Percentiles rank a stretch among this genome's conserved stretches.
Conservation (phyloP, 2,888 invertebrate species). For the Andricus curvator region DNA sequence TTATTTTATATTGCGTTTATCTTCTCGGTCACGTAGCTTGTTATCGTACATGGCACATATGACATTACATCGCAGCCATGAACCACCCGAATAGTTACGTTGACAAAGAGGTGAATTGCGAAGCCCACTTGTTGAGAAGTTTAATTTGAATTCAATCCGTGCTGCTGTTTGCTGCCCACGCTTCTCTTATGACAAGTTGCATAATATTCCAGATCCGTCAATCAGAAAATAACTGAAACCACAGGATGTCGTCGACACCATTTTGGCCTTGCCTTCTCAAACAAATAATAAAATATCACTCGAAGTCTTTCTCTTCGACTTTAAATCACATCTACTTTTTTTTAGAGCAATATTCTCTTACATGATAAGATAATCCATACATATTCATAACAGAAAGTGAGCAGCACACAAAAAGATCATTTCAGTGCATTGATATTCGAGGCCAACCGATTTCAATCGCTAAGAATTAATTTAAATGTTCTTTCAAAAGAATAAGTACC, state of each 20-base stretch:
- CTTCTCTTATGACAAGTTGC: constrained; percentile 48
- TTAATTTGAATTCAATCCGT: constrained; percentile 54
- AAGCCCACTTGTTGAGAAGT: constrained; percentile 36
- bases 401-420: not conserved
- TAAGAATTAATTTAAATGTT: not conserved
- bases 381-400: constrained; percentile 10
- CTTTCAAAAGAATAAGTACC: not conserved
- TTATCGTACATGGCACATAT: constrained; percentile 17
- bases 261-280: not conserved
- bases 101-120: constrained; percentile 40
- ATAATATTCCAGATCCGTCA: constrained; percentile 46
- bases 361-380: not conserved
- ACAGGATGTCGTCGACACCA: constrained; percentile 33
- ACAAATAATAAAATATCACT: not conserved
- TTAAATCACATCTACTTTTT: not conserved
- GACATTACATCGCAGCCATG: not conserved
- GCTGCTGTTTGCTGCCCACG: constrained; percentile 42
- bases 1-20: too few species aligned
- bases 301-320: not conserved
- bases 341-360: not conserved
- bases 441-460: not conserved
- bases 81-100: constrained; percentile 5
- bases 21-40: constrained; percentile 1
- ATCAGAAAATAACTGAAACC: constrained; percentile 42
- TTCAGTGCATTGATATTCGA: not conserved